phyloP scores from a whole-genome alignment of 2,888 invertebrate genomes.

The Phytoseiulus persimilis region DNA sequence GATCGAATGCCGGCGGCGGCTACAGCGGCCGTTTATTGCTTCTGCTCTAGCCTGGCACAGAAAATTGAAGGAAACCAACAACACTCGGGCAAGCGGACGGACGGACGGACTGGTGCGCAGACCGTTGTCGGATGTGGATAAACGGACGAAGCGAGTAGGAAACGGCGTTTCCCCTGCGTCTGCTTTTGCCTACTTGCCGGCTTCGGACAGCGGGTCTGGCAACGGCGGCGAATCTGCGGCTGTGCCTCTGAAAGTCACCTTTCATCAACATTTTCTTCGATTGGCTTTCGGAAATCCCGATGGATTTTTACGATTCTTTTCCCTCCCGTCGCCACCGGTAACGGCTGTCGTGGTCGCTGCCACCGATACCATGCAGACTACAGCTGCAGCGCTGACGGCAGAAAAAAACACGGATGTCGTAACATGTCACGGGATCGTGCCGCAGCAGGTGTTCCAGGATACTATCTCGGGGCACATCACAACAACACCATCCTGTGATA shows the following conservation, averaged over 20 bases:
- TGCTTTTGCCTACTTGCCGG: background rate
- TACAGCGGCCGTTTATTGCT: background rate
- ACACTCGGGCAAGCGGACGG: background rate
- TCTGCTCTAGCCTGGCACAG: background rate
- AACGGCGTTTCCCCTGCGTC: background rate
- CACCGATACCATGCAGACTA: background rate
- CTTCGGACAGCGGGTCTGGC: background rate
- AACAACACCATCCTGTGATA: background rate
- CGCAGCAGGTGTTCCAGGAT: background rate
- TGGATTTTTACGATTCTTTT: background rate
- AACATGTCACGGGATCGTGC: background rate
- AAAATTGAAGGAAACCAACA: background rate
- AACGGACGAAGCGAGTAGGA: background rate
- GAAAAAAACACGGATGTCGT: background rate
- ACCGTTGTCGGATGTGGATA: background rate
- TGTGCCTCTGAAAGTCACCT: background rate
- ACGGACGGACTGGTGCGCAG: background rate
- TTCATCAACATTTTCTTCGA: background rate
- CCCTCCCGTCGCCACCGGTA: background rate
- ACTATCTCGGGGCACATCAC: background rate
- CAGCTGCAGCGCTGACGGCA: background rate
- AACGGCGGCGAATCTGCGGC: background rate
- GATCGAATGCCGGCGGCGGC: background rate
- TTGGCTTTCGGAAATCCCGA: background rate
- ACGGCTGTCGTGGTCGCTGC: background rate